A percentile compares a stretch with the other conserved stretches of the same genome.
phyloP scores from a whole-genome alignment of 2,797 vertebrate genomes.

The Avahi laniger region DNA sequence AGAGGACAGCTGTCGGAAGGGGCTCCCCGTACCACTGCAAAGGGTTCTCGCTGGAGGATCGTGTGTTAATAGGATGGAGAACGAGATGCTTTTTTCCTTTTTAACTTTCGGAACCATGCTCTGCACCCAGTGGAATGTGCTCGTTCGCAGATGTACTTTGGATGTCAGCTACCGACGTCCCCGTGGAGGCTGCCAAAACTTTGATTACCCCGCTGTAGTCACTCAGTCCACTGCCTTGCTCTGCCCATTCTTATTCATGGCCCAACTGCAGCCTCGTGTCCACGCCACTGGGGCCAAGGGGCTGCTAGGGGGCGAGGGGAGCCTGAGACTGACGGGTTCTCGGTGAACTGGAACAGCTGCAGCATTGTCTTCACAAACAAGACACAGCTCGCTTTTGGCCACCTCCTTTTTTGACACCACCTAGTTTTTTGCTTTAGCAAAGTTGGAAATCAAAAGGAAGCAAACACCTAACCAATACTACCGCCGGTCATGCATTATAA shows the following conservation, averaged over 20 bases:
- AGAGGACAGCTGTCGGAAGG: rapidly evolving
- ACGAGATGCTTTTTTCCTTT: not conserved
- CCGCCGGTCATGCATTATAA: rapidly evolving
- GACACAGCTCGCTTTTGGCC: too few species aligned
- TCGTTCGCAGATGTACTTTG: not conserved
- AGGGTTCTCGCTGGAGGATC: slow-evolving; percentile 46
- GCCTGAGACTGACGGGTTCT: not conserved
- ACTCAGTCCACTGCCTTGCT: not conserved
- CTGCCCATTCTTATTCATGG: rapidly evolving
- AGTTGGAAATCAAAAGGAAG: not conserved
- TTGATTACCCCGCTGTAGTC: not conserved
- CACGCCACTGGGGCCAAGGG: not conserved
- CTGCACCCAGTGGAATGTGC: not conserved
- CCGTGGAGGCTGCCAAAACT: not conserved
- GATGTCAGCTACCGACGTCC: not conserved
- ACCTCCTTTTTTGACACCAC: not conserved
- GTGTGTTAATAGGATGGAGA: slow-evolving; percentile 42
- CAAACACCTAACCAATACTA: not conserved
- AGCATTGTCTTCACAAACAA: rapidly evolving
- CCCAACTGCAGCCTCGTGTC: rapidly evolving
- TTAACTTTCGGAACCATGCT: not conserved
- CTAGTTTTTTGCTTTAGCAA: not conserved
- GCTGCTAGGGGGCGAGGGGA: not conserved
- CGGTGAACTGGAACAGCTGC: not conserved
- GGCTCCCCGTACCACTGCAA: not conserved